phyloP scores from a whole-genome alignment of 2,113 vertebrate genomes.

The Pteronura brasiliensis region DNA sequence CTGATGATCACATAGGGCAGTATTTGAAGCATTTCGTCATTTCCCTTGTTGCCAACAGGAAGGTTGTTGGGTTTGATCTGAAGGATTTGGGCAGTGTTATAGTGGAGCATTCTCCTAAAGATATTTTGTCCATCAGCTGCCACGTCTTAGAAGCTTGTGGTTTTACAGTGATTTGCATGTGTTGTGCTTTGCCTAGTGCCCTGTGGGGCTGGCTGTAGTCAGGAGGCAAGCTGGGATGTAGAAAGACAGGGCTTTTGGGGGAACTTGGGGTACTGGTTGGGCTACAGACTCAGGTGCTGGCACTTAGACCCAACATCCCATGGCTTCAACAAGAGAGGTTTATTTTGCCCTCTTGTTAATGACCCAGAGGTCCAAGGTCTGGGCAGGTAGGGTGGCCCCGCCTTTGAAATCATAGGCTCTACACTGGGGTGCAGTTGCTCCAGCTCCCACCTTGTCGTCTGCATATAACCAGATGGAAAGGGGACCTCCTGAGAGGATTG shows the following conservation, averaged over 20 bases:
- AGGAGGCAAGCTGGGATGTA: neutral
- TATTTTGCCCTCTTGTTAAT: too few relatives aligned
- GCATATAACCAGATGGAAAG: too few relatives aligned
- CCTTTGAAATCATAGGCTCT: neutral
- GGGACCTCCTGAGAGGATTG: neutral
- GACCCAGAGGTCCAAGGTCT: accelerated
- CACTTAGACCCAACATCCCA: accelerated
- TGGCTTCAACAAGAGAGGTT: neutral
- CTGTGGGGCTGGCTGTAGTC: neutral
- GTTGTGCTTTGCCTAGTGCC: accelerated
- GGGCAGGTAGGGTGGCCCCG: neutral
- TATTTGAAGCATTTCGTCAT: neutral
- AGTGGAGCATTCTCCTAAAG: neutral
- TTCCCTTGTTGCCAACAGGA: neutral
- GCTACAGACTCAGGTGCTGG: neutral
- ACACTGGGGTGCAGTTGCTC: neutral
- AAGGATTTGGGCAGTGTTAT: neutral
- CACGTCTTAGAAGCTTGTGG: neutral
- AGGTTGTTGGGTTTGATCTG: neutral
- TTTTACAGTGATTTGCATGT: too few relatives aligned
- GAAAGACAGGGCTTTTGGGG: too few relatives aligned
- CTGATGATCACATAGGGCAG: neutral
- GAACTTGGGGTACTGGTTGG: neutral
- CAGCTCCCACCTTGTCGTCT: accelerated
- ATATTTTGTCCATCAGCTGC: neutral